Base-by-base conservation (phyloP, 1,140 invertebrate genomes). In the Oncopeltus fasciatus region DNA sequence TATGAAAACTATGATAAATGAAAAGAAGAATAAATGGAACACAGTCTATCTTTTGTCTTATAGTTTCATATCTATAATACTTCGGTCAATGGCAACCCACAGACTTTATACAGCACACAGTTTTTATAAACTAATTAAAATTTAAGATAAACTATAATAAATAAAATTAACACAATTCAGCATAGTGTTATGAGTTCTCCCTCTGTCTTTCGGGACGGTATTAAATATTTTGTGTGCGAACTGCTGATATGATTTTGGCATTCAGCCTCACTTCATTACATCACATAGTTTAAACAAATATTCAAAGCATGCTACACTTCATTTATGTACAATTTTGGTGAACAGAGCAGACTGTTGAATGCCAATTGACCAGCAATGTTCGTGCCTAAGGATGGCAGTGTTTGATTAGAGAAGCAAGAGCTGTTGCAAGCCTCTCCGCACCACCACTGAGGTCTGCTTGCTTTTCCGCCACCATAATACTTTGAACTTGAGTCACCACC, bases 341-440 rank as follows among this genome's bases (percentile, higher is more conserved):
- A 18, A 18, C 4, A 18, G 16, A n/a, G 8, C 16, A n/a, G 4
- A n/a, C 18, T n/a, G 21, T 49, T 16, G 56, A 57, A 38, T 31
- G 31, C 56, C 27, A 31, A 31, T 27, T 33, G 11, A 18, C 18
- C 56, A 57, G 27, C 56, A 57, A 38, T 18, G 27, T n/a, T 57
- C 4, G 28, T 57, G n/a, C 27, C 28, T 29, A 57, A 44, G 59
- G 46, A 20, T 64, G 63, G 31, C 63, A 64, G 51, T 60, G 29
- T 47, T 61, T 64, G 59, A 64, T 64, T 12, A 64, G 59, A 1
- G 56, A 60, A 2, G 63, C 63, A 0, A 64, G 59, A n/a, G 58
- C 58, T 14, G 43, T 64, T 0, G 63, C 63, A n/a, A 64, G 27
- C 20, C 58, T 38, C 29, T 61, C 63, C 1, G 63, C 63, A 1